Conservation (phyloP, 2,888 invertebrate species). For the Pristionchus fissidentatus region DNA sequence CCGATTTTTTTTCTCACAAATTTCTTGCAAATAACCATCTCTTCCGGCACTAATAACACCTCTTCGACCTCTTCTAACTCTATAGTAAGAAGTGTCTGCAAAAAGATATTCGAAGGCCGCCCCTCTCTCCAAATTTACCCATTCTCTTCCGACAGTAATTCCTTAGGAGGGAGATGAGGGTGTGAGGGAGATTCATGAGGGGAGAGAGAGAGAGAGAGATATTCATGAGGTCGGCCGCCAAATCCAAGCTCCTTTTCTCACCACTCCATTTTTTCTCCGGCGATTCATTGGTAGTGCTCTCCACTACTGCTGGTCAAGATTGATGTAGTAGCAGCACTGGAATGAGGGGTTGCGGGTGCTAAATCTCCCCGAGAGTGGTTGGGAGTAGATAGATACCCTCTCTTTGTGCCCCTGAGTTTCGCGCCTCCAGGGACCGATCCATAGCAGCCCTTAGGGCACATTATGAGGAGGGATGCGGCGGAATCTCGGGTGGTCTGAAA, state of each 20-base stretch:
- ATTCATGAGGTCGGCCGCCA: neutral
- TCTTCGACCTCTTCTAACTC: neutral
- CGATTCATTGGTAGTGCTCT: neutral
- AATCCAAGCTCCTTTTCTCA: neutral
- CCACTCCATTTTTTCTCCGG: neutral
- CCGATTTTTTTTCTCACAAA: neutral
- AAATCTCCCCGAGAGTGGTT: slow-evolving; percentile 29
- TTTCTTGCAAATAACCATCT: neutral
- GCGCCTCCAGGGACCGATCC: neutral
- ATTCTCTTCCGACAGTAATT: too few relatives aligned
- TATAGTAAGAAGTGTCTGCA: neutral
- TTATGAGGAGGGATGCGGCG: too few relatives aligned
- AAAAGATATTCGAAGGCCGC: neutral
- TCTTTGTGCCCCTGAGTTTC: neutral
- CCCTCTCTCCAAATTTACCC: too few relatives aligned
- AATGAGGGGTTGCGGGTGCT: neutral
- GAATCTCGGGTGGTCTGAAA: too few relatives aligned
- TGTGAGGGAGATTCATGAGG: neutral
- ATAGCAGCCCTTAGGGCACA: too few relatives aligned
- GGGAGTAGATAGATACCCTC: neutral
- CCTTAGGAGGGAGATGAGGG: neutral
- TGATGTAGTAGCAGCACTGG: neutral
- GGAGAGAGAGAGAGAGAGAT: neutral
- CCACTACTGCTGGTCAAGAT: neutral
- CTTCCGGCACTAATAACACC: neutral